Percentiles rank a stretch among this genome's conserved stretches.
These are phyloP conservation scores for Wasmannia auropunctata DNA, from an alignment of 1,140 invertebrate genomes.

Conservation along the genomic window DNA sequence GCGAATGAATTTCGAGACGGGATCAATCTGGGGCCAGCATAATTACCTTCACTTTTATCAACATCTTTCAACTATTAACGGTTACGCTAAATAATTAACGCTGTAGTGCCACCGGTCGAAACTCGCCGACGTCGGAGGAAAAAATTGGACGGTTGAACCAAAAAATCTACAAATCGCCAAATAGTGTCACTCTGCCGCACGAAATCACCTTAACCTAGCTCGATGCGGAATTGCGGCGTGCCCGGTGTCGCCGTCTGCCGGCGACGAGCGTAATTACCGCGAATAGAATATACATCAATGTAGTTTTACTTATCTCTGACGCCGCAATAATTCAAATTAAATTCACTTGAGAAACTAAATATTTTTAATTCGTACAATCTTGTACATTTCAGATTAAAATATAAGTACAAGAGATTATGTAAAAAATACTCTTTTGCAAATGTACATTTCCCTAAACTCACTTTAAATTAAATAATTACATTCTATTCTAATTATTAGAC, in stretches of 20 bases:
- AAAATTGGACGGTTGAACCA: not conserved
- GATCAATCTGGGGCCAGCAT: not conserved
- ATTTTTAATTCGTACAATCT: not conserved
- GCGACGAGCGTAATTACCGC: not conserved
- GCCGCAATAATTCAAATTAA: not conserved
- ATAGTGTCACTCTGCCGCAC: not conserved
- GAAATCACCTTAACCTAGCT: not conserved
- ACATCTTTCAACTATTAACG: slow-evolving; percentile 86
- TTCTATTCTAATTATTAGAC: not conserved
- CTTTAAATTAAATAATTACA: not conserved
- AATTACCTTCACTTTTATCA: slow-evolving; percentile 94
- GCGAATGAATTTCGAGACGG: not conserved
- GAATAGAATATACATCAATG: not conserved
- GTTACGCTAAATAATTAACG: slow-evolving; percentile 26
- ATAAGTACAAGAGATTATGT: not conserved
- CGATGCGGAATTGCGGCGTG: not conserved
- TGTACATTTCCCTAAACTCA: not conserved
- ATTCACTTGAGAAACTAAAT: not conserved
- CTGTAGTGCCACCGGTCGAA: slow-evolving; percentile 6
- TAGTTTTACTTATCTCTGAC: not conserved
- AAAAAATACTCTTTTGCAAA: not conserved
- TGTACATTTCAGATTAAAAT: slow-evolving; percentile 1
- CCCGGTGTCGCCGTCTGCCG: slow-evolving; percentile 28
- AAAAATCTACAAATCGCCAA: not conserved
- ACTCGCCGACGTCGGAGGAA: slow-evolving; percentile 9